Percentiles rank a stretch among this genome's conserved stretches.
phyloP scores from a whole-genome alignment of 2,888 invertebrate species.

The Acholoe squamosa region DNA sequence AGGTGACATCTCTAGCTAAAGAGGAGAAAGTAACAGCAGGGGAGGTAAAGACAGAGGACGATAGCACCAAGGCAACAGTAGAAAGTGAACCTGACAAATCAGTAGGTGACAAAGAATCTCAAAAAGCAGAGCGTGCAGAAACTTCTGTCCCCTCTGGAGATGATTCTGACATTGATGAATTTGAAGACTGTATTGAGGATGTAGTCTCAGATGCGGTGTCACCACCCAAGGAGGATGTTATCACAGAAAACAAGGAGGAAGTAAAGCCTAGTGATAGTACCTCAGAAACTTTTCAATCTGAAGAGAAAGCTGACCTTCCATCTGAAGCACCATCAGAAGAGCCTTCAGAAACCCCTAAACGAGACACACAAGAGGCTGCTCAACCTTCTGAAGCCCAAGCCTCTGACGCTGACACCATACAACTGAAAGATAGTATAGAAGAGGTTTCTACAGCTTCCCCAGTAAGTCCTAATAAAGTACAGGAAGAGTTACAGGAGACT shows the following conservation, averaged over 20 bases:
- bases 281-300: neutral
- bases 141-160: neutral
- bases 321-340: neutral
- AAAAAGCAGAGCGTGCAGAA: neutral
- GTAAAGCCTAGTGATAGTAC: neutral
- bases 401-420: too few species aligned
- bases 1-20: too few species aligned
- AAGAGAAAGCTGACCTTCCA: neutral
- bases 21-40: too few species aligned
- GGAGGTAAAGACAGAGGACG: neutral
- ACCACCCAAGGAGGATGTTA: neutral
- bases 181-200: constrained; percentile 40
- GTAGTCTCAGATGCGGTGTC: neutral
- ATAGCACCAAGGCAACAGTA: neutral
- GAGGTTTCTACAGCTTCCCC: neutral
- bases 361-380: too few species aligned
- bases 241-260: neutral
- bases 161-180: constrained; percentile 54
- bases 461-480: neutral
- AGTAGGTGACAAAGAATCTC: neutral
- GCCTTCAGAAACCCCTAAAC: neutral
- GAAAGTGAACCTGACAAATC: neutral
- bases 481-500: neutral
- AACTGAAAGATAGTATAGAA: neutral
- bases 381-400: too few species aligned